Evolutionary conservation across 2,888 invertebrate genomes (phyloP).

Genomic region (Poecilus cupreus): DNA sequence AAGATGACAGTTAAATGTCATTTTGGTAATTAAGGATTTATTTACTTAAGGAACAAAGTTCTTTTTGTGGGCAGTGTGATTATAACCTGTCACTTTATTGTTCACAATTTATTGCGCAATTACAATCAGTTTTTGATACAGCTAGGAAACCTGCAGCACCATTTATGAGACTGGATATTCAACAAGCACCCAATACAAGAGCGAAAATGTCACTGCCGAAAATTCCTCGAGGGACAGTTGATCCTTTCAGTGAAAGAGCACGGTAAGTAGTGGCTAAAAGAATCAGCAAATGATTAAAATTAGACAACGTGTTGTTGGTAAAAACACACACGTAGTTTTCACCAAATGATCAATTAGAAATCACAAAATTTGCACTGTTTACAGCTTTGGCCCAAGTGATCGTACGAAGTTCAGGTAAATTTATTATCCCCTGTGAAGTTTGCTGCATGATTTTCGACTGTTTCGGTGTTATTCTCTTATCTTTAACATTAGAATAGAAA

Average conservation of each 20-base stretch:
- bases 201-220: conserved; percentile 71
- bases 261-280: conserved; percentile 65
- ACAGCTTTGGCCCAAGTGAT: conserved; percentile 65
- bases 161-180: conserved; percentile 66
- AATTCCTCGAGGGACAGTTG: conserved; percentile 67
- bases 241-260: conserved; percentile 68
- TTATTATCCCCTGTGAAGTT: conserved; percentile 39
- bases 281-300: not conserved
- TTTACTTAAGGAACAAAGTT: not conserved
- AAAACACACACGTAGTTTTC: conserved; percentile 42
- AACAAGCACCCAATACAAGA: conserved; percentile 64
- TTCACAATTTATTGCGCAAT: conserved; percentile 21
- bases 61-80: not conserved
- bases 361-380: conserved; percentile 62
- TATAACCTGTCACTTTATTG: not conserved
- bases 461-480: conserved; percentile 10
- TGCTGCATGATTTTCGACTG: conserved; percentile 48
- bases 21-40: not conserved
- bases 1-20: conserved; percentile 5
- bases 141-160: conserved; percentile 58
- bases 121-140: conserved; percentile 5
- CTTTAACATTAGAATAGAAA: conserved; percentile 43
- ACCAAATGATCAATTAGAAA: conserved; percentile 45
- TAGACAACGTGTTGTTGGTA: conserved; percentile 37
- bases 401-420: conserved; percentile 65